phyloP scores from a whole-genome alignment of 2,113 vertebrate species.

The Monarcha castaneiventris region DNA sequence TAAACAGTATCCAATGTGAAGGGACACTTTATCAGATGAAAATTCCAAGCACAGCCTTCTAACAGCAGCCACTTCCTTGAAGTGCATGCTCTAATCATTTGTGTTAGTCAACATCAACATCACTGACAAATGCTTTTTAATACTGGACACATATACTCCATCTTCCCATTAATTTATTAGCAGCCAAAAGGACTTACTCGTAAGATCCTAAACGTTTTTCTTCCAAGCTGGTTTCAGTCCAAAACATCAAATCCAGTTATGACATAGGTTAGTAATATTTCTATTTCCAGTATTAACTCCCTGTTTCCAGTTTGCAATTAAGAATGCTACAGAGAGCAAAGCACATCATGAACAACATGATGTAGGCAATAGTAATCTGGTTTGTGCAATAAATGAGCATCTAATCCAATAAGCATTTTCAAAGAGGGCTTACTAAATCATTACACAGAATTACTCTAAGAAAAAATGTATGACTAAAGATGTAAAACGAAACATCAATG shows the following conservation, averaged over 20 bases:
- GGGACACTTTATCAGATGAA: neutral
- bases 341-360: neutral
- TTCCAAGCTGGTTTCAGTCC: neutral
- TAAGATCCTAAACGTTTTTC: neutral
- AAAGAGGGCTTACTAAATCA: neutral
- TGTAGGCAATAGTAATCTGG: neutral
- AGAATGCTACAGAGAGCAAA: neutral
- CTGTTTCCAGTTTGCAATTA: neutral
- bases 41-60: neutral
- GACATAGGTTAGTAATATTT: neutral
- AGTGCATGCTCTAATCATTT: neutral
- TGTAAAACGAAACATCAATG: neutral
- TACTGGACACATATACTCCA: neutral
- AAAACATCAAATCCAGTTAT: neutral
- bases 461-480: neutral
- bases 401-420: constrained; percentile 14
- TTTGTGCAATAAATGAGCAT: neutral
- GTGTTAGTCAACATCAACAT: neutral
- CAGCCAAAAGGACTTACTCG: neutral
- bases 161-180: neutral
- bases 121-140: neutral
- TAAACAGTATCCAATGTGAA: neutral
- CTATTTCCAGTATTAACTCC: neutral
- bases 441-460: neutral
- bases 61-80: neutral